Evolutionary conservation across 2,113 vertebrate species (phyloP).

Genomic region (Ophiodon elongatus): DNA sequence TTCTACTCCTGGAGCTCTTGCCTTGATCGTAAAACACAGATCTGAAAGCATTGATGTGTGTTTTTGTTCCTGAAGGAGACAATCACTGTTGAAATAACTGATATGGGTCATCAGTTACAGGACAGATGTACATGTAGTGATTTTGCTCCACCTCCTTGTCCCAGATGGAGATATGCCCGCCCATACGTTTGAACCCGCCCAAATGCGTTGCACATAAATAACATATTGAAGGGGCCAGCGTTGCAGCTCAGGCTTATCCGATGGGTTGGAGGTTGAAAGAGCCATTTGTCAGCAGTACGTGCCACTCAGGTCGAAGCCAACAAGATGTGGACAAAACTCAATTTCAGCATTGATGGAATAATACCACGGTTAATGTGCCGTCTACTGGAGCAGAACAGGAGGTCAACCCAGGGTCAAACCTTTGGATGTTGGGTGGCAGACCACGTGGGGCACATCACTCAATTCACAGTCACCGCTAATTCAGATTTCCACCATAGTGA

Average conservation of each 20-base stretch:
- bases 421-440: conserved; percentile 37
- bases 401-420: conserved; percentile 73
- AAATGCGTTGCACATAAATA: conserved; percentile 16
- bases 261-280: conserved; percentile 61
- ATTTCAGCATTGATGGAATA: conserved; percentile 82
- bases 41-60: not conserved
- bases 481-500: conserved; percentile 21
- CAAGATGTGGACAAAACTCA: conserved; percentile 75
- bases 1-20: not conserved
- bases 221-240: conserved; percentile 4
- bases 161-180: conserved; percentile 40
- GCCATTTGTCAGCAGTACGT: conserved; percentile 74
- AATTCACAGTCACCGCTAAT: conserved; percentile 37
- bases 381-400: conserved; percentile 73
- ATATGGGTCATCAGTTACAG: conserved; percentile 34
- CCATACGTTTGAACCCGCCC: conserved; percentile 13
- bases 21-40: conserved; percentile 8
- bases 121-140: conserved; percentile 7
- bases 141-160: conserved; percentile 29
- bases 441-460: conserved; percentile 10
- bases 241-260: not conserved
- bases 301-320: conserved; percentile 67
- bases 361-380: conserved; percentile 74
- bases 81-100: not conserved
- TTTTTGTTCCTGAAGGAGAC: conserved; percentile 17